These are phyloP conservation scores for Ceratotherium simum DNA, from an alignment of 2,113 vertebrate species.

Conservation along the genomic window DNA sequence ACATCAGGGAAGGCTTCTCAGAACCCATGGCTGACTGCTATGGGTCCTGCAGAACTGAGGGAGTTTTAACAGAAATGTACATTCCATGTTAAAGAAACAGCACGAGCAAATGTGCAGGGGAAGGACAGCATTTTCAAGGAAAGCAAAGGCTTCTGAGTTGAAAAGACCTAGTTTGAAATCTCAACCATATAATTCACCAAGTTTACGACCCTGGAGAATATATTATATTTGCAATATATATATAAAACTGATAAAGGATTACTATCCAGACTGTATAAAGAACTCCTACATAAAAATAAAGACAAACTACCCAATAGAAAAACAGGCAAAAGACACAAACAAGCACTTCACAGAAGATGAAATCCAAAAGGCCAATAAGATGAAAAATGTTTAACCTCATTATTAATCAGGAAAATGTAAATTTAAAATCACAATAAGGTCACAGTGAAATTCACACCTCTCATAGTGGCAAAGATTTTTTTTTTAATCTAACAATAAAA, in stretches of 20 bases:
- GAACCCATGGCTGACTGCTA: neutral
- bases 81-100: neutral
- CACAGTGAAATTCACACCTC: conserved; percentile 2
- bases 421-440: neutral
- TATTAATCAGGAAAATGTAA: neutral
- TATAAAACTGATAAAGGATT: neutral
- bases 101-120: neutral
- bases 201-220: neutral
- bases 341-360: conserved; percentile 15
- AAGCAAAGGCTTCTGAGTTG: neutral
- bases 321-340: neutral
- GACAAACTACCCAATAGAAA: neutral
- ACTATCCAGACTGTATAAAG: neutral
- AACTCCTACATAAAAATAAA: neutral
- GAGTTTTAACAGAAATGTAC: neutral
- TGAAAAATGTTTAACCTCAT: neutral
- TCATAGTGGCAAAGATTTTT: neutral
- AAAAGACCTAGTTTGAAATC: neutral
- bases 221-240: neutral
- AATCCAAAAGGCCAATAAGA: neutral
- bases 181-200: neutral
- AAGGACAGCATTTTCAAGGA: neutral
- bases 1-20: neutral
- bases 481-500: neutral
- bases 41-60: too few relatives aligned